Base-by-base conservation (phyloP, 2,113 vertebrate genomes). In the Leucosticte australis region DNA sequence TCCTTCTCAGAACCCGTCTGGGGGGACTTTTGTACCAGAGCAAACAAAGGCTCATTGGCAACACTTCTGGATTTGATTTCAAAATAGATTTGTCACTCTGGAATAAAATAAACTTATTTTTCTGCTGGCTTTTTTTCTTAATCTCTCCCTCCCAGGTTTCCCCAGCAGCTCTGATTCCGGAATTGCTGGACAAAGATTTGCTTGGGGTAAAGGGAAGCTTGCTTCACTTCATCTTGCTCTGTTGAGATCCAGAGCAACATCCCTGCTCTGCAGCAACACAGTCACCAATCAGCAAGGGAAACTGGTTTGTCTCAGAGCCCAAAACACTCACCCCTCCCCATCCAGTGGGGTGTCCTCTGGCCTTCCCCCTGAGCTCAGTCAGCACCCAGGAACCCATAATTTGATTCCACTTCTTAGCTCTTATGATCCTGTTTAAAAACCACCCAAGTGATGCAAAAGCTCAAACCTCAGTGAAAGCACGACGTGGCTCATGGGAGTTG, bases 21-120 rank as follows among this genome's bases (percentile, higher is more conserved):
- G 93, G 91, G 91, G 65, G 78, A 80, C 80, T 89, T 90, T 87
- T 97, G 95, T 91, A 92, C 27, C 30, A 88, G 80, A 96, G 94
- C 94, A 95, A 97, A 97, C 97, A 98, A 97, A 98, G 97, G 94
- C 96, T 96, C 94, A 96, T 97, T 98, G 97, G 98, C 97, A 97
- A 96, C 95, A 88, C 81, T 98, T 97, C 95, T 97, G 96, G 94
- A 97, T 95, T 89, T 97, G 73, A 97, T 98, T 98, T 97, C 87
- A 95, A 97, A 97, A 95, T 96, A 84, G 93, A 89, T 95, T 96
- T 93, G 91, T 97, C 96, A 96, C 96, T 92, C 90, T 53, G 69
- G 75, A 95, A 96, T 94, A 97, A 98, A 98, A 97, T 89, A 97
- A 97, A 95, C 82, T 23, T 67, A 97, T 94, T 97, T 98, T 97